Percentiles rank a stretch among this genome's conserved stretches.
phyloP scores from a whole-genome alignment of 2,113 vertebrate species.

The Osmerus mordax region DNA sequence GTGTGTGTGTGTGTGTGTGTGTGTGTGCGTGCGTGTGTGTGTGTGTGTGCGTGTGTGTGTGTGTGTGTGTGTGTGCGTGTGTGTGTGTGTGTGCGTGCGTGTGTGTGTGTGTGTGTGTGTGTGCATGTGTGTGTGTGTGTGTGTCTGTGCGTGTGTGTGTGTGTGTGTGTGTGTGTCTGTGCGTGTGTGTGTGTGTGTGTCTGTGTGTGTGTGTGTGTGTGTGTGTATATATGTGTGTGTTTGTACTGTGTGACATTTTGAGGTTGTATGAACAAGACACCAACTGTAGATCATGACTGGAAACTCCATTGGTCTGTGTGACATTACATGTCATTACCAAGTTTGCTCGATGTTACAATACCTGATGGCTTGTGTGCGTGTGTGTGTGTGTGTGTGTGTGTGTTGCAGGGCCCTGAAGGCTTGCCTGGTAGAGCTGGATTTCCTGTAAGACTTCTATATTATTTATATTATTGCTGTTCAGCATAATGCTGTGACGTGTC shows the following conservation, averaged over 20 bases:
- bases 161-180: background rate
- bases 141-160: background rate
- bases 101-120: background rate
- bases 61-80: background rate
- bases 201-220: background rate
- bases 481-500: too few relatives aligned
- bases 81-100: too few relatives aligned
- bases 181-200: background rate
- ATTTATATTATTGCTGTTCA: background rate
- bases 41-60: too few relatives aligned
- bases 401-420: conserved; percentile 84
- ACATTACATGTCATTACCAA: background rate
- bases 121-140: background rate
- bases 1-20: background rate
- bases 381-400: background rate
- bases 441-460: conserved; percentile 75
- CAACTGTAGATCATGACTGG: too few relatives aligned
- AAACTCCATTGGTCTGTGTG: background rate
- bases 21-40: too few relatives aligned
- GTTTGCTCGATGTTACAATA: too few relatives aligned
- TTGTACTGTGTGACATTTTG: background rate
- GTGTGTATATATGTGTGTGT: background rate
- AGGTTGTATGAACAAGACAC: background rate
- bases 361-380: background rate
- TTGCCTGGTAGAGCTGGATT: conserved; percentile 84